Percentiles rank a stretch among this genome's conserved stretches.
These are phyloP conservation scores for Antedon bifida DNA, from an alignment of 35 echinoderm and acorn worm genomes.

Conservation along the genomic window DNA sequence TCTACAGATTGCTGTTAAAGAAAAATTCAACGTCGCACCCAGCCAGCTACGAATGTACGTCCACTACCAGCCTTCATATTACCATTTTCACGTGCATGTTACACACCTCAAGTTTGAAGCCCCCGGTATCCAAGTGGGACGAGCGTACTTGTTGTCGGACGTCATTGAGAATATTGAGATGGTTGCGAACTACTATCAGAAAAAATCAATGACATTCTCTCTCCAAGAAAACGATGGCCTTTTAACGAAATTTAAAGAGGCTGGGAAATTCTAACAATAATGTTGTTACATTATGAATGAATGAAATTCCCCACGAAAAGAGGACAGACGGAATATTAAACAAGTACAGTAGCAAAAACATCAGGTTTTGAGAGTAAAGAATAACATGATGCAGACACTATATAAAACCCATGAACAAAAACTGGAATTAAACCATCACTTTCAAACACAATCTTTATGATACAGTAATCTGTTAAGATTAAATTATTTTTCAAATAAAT, in stretches of 20 bases:
- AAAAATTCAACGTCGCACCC: slow-evolving; percentile 38
- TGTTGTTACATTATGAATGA: too few species aligned
- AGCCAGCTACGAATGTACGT: slow-evolving; percentile 59
- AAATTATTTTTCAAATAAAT: too few species aligned
- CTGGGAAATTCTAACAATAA: slow-evolving; percentile 4
- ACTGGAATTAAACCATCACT: too few species aligned
- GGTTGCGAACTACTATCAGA: slow-evolving; percentile 80
- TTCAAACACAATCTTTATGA: too few species aligned
- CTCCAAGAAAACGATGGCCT: slow-evolving; percentile 59
- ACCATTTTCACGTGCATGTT: slow-evolving; percentile 90
- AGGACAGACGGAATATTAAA: too few species aligned
- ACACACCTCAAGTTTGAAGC: slow-evolving; percentile 70
- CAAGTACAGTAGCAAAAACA: too few species aligned
- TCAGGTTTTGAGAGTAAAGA: too few species aligned
- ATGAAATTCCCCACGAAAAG: too few species aligned
- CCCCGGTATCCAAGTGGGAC: slow-evolving; percentile 40
- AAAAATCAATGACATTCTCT: slow-evolving; percentile 51
- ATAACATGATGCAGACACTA: too few species aligned
- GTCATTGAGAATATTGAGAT: slow-evolving; percentile 84
- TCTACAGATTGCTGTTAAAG: slow-evolving; percentile 44
- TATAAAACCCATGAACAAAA: too few species aligned
- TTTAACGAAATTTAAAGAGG: slow-evolving; percentile 46
- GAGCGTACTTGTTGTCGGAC: slow-evolving; percentile 60
- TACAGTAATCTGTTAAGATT: too few species aligned
- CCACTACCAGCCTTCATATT: slow-evolving; percentile 97